phyloP scores from a whole-genome alignment of 2,797 vertebrate genomes.

The Hydrocynus forskahlii region DNA sequence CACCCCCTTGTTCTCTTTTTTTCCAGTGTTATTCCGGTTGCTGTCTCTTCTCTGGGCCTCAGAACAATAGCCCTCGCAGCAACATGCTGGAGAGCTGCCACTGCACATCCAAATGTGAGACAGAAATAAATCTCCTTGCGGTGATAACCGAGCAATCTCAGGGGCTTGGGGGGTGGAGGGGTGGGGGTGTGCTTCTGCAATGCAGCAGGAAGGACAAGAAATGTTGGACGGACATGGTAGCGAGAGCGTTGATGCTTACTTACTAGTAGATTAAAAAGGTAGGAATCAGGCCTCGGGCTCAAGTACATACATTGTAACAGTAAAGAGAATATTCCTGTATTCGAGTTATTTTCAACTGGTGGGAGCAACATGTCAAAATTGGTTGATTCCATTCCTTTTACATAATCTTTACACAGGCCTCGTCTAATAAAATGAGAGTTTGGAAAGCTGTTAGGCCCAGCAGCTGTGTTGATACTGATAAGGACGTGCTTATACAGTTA shows the following conservation, averaged over 20 bases:
- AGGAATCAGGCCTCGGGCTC: slow-evolving; percentile 1
- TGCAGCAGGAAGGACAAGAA: slow-evolving; percentile 48
- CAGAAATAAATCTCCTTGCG: slow-evolving; percentile 70
- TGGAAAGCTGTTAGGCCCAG: background rate
- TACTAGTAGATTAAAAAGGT: slow-evolving; percentile 33
- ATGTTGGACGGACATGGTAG: slow-evolving; percentile 5
- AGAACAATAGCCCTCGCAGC: slow-evolving; percentile 65
- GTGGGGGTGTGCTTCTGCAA: slow-evolving; percentile 47
- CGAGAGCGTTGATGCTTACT: slow-evolving; percentile 14
- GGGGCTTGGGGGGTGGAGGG: slow-evolving; percentile 57
- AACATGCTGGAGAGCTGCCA: slow-evolving; percentile 68
- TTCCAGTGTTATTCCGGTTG: slow-evolving; percentile 46
- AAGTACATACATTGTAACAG: slow-evolving; percentile 9
- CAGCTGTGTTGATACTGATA: background rate
- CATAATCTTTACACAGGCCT: background rate
- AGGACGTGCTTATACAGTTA: background rate
- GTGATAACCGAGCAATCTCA: slow-evolving; percentile 68
- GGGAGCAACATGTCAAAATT: background rate
- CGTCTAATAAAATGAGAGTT: background rate
- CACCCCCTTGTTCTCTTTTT: slow-evolving; percentile 42
- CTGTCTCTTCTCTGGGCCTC: slow-evolving; percentile 51
- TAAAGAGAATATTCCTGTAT: background rate
- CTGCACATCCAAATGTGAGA: slow-evolving; percentile 57
- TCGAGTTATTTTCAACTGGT: too few relatives aligned
- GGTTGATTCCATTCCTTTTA: background rate